Base-by-base conservation (phyloP, 92 coral and sea anemone genomes). In the Heliopora coerulea region DNA sequence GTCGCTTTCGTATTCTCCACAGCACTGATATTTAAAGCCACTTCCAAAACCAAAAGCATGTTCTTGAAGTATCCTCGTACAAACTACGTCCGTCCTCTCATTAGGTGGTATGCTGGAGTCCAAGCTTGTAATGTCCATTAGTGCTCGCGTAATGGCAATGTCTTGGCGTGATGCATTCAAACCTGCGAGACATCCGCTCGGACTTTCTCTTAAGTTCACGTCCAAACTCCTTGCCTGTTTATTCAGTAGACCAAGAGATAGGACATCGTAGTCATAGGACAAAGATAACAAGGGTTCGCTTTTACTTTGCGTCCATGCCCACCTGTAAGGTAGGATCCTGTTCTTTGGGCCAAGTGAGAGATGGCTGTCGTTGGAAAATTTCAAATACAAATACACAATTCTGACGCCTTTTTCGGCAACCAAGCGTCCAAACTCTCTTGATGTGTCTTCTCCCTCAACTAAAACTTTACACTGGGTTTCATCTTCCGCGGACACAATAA, bases 301-400 rank as follows among this genome's bases (percentile, higher is more conserved):
- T 31, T 72, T 62, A 39, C 85, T 81, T 63, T 19, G 74, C 9
- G 85, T 80, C 81, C 85, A 74, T 32, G 75, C 42, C 85, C 85
- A 81, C 62, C 80, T 81, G 37, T 26, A 20, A 31, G 80, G 80
- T 5, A 81, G 15, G 46, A 81, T 73, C 52, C 75, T 81, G 80
- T 81, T 61, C n/a, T n/a, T n/a, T 39, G 75, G 8, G 35, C 20
- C 60, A 20, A 62, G 59, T 40, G 80, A 78, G 39, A 73, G 54
- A 80, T 73, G 62, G 32, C 79, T 57, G 35, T 44, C 84, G 61
- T 62, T 34, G 26, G 60, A 13, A 42, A 59, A 24, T 7, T 24
- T 28, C 26, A 81, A 73, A 30, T 74, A 73, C 57, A 81, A 54
- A 67, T 81, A 74, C 44, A 81, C 75, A 63, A 81, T 61, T 49